phyloP scores from a whole-genome alignment of 2,113 vertebrate genomes.

The Spermophilus dauricus region DNA sequence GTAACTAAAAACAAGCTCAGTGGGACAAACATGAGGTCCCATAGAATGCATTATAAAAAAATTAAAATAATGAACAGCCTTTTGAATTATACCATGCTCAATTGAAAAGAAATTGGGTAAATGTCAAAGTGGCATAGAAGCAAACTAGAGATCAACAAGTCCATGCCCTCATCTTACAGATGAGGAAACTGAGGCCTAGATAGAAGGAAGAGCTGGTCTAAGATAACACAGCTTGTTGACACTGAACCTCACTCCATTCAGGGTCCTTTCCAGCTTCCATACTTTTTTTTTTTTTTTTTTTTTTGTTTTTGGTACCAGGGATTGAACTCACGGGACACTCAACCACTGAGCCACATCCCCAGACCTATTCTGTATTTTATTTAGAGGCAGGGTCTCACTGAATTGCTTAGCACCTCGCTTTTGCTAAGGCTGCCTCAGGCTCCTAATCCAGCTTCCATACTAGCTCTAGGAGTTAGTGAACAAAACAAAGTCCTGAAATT shows the following conservation, averaged over 20 bases:
- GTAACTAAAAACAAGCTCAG: not conserved
- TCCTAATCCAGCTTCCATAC: not conserved
- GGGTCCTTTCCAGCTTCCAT: not conserved
- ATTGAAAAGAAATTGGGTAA: not conserved
- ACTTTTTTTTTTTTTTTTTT: no score
- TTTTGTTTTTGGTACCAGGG: no score
- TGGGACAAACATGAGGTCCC: not conserved
- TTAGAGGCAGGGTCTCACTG: no score
- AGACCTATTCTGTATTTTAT: no score
- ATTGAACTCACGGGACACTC: no score
- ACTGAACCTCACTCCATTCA: not conserved
- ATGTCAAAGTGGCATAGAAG: not conserved
- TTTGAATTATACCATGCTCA: not conserved
- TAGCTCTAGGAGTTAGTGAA: not conserved
- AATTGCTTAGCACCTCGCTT: no score
- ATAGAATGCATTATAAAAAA: not conserved
- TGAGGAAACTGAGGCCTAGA: conserved; percentile 1
- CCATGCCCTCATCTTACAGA: not conserved
- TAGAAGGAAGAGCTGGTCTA: not conserved
- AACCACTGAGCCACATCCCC: no score
- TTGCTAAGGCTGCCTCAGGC: no score
- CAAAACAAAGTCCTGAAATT: not conserved
- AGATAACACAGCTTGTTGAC: not conserved
- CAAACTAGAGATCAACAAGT: conserved; percentile 19
- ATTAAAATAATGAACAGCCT: not conserved